A percentile compares a stretch with the other conserved stretches of the same genome.
These are phyloP conservation scores for Petrosia ficiformis DNA, from an alignment of 37 sponge, comb jelly and placozoan genomes.

Conservation along the genomic window DNA sequence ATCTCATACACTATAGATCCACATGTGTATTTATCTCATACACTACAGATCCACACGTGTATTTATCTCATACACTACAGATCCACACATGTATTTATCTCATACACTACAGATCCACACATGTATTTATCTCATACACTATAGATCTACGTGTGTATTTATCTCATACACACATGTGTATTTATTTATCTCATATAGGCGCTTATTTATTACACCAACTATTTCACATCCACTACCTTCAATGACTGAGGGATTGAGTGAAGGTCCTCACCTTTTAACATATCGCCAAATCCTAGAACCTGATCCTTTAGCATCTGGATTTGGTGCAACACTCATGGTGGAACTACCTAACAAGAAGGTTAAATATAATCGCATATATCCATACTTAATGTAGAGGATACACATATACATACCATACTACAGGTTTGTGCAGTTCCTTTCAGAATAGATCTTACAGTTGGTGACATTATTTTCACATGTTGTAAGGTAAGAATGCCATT, in stretches of 20 bases:
- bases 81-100: too few relatives aligned
- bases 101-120: too few relatives aligned
- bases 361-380: not conserved
- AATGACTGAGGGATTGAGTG: not conserved
- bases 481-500: slow-evolving; percentile 24
- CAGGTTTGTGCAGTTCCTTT: slow-evolving; percentile 15
- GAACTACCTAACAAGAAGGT: not conserved
- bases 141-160: too few relatives aligned
- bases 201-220: not conserved
- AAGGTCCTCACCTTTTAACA: not conserved
- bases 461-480: slow-evolving; percentile 10
- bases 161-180: too few relatives aligned
- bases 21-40: too few relatives aligned
- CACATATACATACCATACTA: not conserved
- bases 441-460: slow-evolving; percentile 30
- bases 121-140: too few relatives aligned
- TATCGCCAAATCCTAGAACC: not conserved
- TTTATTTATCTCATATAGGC: too few relatives aligned
- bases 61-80: too few relatives aligned
- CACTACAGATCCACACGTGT: too few relatives aligned
- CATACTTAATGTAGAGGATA: not conserved
- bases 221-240: not conserved
- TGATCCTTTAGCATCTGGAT: not conserved
- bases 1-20: too few relatives aligned
- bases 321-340: slow-evolving; percentile 1